These are phyloP conservation scores for Callyntrura sp. DNA, from an alignment of 2,888 invertebrate genomes.

Conservation along the genomic window DNA sequence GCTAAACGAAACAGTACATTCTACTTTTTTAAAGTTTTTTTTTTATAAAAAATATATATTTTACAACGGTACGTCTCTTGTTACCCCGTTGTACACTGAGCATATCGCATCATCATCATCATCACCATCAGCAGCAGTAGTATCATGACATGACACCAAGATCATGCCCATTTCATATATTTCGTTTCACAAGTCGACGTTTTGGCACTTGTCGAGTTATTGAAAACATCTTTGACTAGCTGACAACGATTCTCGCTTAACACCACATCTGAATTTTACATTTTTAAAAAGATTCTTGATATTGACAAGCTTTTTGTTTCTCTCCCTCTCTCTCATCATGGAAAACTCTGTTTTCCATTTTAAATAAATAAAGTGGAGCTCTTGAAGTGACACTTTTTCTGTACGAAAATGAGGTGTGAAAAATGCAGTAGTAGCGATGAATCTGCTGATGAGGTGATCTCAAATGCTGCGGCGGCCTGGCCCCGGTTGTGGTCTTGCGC, in stretches of 20 bases:
- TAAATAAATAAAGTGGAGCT: neutral
- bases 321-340: neutral
- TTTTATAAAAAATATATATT: no score
- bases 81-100: neutral
- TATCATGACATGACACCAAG: no score
- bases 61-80: neutral
- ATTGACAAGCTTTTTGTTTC: neutral
- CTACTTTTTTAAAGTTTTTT: no score
- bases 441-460: neutral
- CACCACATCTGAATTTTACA: neutral
- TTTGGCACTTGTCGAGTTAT: conserved; percentile 25
- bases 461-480: no score
- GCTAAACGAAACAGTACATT: neutral
- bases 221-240: neutral
- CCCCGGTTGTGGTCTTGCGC: neutral
- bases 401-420: conserved; percentile 30
- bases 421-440: neutral
- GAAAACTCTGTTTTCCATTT: neutral
- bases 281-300: neutral
- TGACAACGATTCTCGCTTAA: conserved; percentile 5
- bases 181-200: neutral
- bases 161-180: no score
- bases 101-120: no score
- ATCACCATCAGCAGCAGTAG: no score
- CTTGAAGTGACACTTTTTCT: conserved; percentile 14